phyloP scores from a whole-genome alignment of 2,888 invertebrate genomes.

The Lasioglossum marginatum region DNA sequence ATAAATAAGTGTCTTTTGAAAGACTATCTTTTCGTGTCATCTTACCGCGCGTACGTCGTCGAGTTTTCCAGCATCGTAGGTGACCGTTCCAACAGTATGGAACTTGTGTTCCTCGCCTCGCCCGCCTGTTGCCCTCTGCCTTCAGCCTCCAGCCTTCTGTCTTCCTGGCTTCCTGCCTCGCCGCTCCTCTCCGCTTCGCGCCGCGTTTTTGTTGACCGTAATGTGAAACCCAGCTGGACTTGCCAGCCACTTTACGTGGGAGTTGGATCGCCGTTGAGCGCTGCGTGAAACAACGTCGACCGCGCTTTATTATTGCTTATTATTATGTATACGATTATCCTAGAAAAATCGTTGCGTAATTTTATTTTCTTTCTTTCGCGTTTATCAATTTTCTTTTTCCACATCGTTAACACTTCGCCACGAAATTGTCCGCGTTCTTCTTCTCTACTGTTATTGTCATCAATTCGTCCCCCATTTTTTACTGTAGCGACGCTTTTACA shows the following conservation, averaged over 20 bases:
- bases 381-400: neutral
- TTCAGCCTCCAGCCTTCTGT: neutral
- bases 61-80: neutral
- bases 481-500: neutral
- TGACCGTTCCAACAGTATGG: conserved; percentile 51
- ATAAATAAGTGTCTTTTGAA: conserved; percentile 55
- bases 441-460: neutral
- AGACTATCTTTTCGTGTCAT: conserved; percentile 37
- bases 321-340: too few relatives aligned
- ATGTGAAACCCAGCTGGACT: conserved; percentile 73
- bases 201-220: conserved; percentile 74
- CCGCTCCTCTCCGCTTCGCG: neutral
- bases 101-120: conserved; percentile 63
- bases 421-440: neutral
- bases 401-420: neutral
- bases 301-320: too few relatives aligned
- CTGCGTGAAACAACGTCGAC: neutral
- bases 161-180: neutral
- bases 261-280: conserved; percentile 28
- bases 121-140: neutral
- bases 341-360: neutral
- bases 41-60: conserved; percentile 17
- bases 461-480: conserved; percentile 26
- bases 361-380: neutral
- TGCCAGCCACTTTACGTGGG: conserved; percentile 68